phyloP scores from a whole-genome alignment of 2,113 vertebrate genomes.

The Phycodurus eques region DNA sequence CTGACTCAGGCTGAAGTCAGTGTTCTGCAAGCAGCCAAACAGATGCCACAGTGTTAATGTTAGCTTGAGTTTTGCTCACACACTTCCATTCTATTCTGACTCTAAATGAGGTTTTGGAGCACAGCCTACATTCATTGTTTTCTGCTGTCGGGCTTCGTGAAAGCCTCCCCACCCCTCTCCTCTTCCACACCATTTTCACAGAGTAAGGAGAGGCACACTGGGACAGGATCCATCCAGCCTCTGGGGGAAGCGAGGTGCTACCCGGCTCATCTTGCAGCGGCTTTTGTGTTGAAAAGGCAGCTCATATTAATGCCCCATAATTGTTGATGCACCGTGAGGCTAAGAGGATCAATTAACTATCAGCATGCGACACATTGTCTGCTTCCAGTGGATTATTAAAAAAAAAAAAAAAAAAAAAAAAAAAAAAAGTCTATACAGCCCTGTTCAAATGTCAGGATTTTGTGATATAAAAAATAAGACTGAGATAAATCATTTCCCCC shows the following conservation, averaged over 20 bases:
- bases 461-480: not conserved
- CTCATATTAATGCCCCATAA: slow-evolving; percentile 16
- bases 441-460: not conserved
- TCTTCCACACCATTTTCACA: slow-evolving; percentile 61
- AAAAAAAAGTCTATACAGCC: not conserved
- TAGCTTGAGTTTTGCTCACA: slow-evolving; percentile 52
- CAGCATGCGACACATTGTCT: slow-evolving; percentile 43
- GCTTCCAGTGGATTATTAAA: not conserved
- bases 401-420: too few species aligned
- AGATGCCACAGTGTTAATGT: slow-evolving; percentile 52
- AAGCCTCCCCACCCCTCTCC: slow-evolving; percentile 57
- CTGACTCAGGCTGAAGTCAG: slow-evolving; percentile 32
- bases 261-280: slow-evolving; percentile 32
- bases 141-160: slow-evolving; percentile 59
- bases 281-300: slow-evolving; percentile 16
- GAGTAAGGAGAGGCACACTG: slow-evolving; percentile 22
- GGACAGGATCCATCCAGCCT: slow-evolving; percentile 40
- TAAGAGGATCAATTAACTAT: slow-evolving; percentile 58
- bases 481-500: too few species aligned
- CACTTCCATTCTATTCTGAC: slow-evolving; percentile 53
- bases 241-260: slow-evolving; percentile 29
- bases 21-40: slow-evolving; percentile 39
- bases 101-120: slow-evolving; percentile 61
- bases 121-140: slow-evolving; percentile 66
- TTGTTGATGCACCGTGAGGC: slow-evolving; percentile 28